Evolutionary conservation across 2,888 invertebrate genomes (phyloP).

Genomic region (Eucera pruinosa): DNA sequence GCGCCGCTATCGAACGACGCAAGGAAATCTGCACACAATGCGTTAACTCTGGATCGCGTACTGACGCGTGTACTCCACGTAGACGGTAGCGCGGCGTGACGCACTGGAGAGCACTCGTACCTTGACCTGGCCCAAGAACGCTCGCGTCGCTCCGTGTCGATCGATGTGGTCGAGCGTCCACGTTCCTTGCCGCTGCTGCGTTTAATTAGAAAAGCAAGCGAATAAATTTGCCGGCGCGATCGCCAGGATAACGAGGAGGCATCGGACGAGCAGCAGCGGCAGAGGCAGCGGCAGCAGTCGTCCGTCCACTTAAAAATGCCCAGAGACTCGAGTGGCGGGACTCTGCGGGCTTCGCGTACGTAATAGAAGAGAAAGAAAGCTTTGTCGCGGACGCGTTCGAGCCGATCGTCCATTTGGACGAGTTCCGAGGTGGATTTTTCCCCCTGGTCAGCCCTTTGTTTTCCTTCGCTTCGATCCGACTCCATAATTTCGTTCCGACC

Average conservation of each 20-base stretch:
- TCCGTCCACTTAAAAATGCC: background rate
- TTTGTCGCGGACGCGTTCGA: background rate
- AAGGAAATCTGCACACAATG: too few species aligned
- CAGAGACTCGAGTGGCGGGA: background rate
- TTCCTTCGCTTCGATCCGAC: constrained; percentile 11
- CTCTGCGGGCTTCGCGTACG: too few species aligned
- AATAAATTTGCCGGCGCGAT: background rate
- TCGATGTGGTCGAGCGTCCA: background rate
- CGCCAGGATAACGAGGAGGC: background rate
- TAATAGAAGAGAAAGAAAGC: background rate
- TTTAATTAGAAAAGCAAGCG: constrained; percentile 13
- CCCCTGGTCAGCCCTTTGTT: constrained; percentile 15
- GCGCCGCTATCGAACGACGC: background rate
- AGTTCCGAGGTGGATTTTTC: background rate
- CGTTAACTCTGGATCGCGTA: too few species aligned
- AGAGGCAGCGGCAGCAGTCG: too few species aligned
- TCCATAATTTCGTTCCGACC: constrained; percentile 38
- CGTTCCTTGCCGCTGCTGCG: background rate
- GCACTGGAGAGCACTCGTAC: too few species aligned
- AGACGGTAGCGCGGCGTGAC: too few species aligned
- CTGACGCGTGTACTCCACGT: too few species aligned
- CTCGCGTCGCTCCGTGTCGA: constrained; percentile 1
- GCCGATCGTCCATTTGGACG: background rate
- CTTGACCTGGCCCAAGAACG: too few species aligned
- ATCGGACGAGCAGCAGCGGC: background rate